Evolutionary conservation across 2,888 invertebrate species (phyloP).

Genomic region (Formica aserva): DNA sequence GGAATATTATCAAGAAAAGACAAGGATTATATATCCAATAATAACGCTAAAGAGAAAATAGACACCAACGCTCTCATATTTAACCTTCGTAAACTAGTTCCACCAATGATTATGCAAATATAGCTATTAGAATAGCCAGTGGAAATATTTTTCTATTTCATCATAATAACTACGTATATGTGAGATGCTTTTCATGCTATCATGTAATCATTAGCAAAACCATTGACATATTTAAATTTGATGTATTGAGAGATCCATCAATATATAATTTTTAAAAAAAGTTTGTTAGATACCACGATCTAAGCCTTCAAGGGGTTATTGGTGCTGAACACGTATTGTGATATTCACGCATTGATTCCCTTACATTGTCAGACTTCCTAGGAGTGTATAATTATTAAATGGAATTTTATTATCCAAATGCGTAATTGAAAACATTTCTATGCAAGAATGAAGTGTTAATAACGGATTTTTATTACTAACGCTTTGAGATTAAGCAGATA

Average conservation of each 20-base stretch:
- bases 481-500: neutral
- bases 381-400: neutral
- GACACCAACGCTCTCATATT: neutral
- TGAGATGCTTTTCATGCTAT: neutral
- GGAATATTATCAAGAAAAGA: neutral
- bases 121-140: neutral
- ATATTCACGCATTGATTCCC: neutral
- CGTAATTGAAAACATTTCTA: neutral
- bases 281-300: neutral
- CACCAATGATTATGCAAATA: neutral
- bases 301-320: neutral
- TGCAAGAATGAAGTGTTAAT: neutral
- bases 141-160: neutral
- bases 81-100: neutral
- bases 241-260: neutral
- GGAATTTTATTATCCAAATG: neutral
- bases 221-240: neutral
- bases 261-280: neutral
- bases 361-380: neutral
- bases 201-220: neutral
- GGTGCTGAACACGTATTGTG: no score
- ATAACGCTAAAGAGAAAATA: slow-evolving; percentile 3
- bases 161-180: neutral
- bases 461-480: neutral
- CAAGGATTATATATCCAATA: neutral